These are phyloP conservation scores for Tetragnatha montana DNA, from an alignment of 2,888 invertebrate genomes.

Conservation along the genomic window DNA sequence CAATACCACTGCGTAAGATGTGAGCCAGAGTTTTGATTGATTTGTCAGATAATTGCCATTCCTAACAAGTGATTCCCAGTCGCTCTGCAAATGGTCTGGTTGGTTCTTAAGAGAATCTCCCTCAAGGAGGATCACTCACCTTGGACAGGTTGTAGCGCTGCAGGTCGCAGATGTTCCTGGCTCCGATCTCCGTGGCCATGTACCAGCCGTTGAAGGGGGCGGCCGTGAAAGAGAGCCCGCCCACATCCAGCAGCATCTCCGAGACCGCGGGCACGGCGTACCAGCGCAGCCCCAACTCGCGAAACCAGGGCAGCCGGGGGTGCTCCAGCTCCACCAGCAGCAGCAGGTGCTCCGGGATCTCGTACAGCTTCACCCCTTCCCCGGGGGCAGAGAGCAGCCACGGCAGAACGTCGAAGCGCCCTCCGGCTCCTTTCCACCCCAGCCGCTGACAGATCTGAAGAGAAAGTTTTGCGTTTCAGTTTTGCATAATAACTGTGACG, in stretches of 20 bases:
- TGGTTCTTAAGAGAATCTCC: too few species aligned
- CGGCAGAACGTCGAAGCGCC: constrained; percentile 81
- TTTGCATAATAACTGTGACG: too few species aligned
- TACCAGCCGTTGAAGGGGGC: constrained; percentile 78
- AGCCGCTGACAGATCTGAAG: constrained; percentile 82
- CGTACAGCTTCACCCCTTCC: constrained; percentile 76
- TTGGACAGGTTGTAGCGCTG: constrained; percentile 76
- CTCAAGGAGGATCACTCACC: constrained; percentile 73
- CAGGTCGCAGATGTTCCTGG: constrained; percentile 76
- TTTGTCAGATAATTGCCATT: too few species aligned
- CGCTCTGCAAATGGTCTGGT: too few species aligned
- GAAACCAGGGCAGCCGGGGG: constrained; percentile 76
- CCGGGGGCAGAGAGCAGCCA: constrained; percentile 76
- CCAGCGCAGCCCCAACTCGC: constrained; percentile 76
- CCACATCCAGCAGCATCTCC: constrained; percentile 76
- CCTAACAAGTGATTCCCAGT: too few species aligned
- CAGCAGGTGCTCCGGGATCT: constrained; percentile 76
- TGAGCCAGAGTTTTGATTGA: too few species aligned
- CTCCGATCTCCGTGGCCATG: constrained; percentile 77
- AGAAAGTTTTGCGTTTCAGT: too few species aligned
- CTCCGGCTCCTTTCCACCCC: constrained; percentile 90
- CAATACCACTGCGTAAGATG: too few species aligned
- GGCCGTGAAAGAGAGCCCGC: constrained; percentile 76
- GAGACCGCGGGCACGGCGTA: constrained; percentile 77
- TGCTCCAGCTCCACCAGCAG: constrained; percentile 76